Percentiles rank a stretch among this genome's conserved stretches.
Evolutionary conservation across 2,797 vertebrate genomes (phyloP).

Genomic region (Anas bernieri): DNA sequence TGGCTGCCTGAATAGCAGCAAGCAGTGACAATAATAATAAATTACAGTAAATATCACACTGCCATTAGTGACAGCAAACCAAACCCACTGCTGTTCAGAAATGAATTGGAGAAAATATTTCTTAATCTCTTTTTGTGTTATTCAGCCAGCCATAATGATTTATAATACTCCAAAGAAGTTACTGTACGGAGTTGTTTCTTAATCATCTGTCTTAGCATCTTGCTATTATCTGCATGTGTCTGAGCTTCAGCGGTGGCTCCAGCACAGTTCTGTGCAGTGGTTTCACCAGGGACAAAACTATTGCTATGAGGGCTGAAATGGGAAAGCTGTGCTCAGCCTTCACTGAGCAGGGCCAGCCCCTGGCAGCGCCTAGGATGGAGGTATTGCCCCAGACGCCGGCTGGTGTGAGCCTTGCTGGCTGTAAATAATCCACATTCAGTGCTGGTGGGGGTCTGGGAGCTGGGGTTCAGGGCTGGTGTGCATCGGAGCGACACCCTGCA

Average conservation of each 20-base stretch:
- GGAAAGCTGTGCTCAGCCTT: slow-evolving; percentile 26
- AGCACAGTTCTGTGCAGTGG: neutral
- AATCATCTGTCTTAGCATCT: slow-evolving; percentile 12
- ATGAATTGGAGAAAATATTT: slow-evolving; percentile 63
- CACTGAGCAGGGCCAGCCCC: neutral
- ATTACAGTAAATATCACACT: slow-evolving; percentile 59
- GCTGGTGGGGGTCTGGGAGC: neutral
- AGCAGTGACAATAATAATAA: slow-evolving; percentile 30
- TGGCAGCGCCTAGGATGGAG: neutral
- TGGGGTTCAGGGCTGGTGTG: neutral
- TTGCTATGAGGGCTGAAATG: neutral
- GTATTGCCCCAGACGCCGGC: neutral
- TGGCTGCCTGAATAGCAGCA: neutral
- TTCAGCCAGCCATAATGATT: slow-evolving; percentile 50
- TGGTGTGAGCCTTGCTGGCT: neutral
- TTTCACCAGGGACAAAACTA: neutral
- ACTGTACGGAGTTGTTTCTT: slow-evolving; percentile 8
- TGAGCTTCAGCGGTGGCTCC: neutral
- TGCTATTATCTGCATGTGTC: neutral
- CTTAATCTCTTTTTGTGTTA: slow-evolving; percentile 54
- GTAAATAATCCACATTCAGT: neutral
- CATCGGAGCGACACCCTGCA: neutral
- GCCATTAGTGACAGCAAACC: slow-evolving; percentile 54
- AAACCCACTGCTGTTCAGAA: slow-evolving; percentile 64
- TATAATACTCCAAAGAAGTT: neutral